Evolutionary conservation across 2,888 invertebrate species (phyloP), one percentile per base, ranked within the genome.

Genomic region (Selenia dentaria): DNA sequence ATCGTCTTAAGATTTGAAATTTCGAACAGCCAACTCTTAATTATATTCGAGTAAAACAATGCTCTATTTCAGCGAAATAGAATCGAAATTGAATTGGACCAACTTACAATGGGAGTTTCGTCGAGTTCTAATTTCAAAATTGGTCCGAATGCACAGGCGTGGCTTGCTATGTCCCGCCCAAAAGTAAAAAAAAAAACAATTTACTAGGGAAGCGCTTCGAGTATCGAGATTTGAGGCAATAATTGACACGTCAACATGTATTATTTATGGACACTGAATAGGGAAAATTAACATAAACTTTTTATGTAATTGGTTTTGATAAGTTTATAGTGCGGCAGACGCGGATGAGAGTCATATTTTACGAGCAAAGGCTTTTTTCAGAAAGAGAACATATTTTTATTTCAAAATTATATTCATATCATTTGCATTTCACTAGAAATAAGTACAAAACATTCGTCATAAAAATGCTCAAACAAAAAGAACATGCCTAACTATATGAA

Each of bases 171-270:
- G 53, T 57, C 65, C 83, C 83, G 76, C 78, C 80, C 82, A 75
- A 76, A 79, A 67, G 59, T 59, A 45, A 50, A 62, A 62, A 66
- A 65, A 67, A 66, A 71, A 70, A 22, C 57, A 67, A 54, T 70
- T 68, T 64, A 66, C 66, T 65, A 77, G 75, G 77, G 73, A 81
- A 85, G 70, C 71, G 75, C 74, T 47, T 46, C 46, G 16, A 3
- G 16, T 16, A 16, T 16, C 16, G 32, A 41, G 40, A 40, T 82
- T 79, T 76, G 59, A 67, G 71, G 71, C 72, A 81, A 85, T 88
- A 86, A 90, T 87, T 87, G 87, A 84, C 81, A 74, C 74, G 87
- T 89, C 88, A 82, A 75, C 78, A 68, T 74, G 59, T 70, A 86
- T 85, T 89, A 89, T 88, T 89, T 84, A 86, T 86, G 78, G 76